Percentiles rank a stretch among this genome's conserved stretches.
Conservation (phyloP, 2,888 invertebrate species). For the Myathropa florea region DNA sequence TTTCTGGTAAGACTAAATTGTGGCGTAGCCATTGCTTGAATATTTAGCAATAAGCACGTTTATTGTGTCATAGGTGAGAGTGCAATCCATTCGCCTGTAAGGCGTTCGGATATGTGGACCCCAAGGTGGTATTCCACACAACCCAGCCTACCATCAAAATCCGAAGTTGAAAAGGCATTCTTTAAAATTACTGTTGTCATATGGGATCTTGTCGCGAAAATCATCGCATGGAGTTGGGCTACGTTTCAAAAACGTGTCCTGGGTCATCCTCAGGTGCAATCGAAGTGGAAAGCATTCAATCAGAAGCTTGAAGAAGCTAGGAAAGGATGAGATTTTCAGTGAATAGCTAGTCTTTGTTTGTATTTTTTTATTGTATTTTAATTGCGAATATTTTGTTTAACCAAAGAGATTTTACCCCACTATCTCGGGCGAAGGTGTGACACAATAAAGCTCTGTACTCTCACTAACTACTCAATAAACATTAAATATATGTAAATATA, state of each 20-base stretch:
- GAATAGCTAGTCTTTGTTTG: neutral
- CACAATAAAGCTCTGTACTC: no score
- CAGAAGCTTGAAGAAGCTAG: constrained; percentile 76
- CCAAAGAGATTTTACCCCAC: neutral
- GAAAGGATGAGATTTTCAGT: constrained; percentile 69
- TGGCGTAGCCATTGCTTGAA: neutral
- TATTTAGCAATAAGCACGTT: neutral
- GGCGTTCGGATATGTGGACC: neutral
- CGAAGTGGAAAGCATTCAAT: constrained; percentile 75
- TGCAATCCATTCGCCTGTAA: neutral
- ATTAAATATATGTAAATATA: neutral
- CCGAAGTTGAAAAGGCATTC: constrained; percentile 75
- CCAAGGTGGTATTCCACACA: constrained; percentile 30
- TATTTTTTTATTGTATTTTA: neutral
- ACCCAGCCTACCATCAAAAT: constrained; percentile 74
- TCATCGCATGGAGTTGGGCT: constrained; percentile 31
- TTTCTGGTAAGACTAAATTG: neutral
- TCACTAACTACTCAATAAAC: no score
- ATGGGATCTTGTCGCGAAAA: constrained; percentile 73
- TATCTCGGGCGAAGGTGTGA: neutral
- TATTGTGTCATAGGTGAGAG: neutral
- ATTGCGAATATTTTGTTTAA: neutral
- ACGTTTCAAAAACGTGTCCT: constrained; percentile 67
- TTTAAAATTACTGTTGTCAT: constrained; percentile 76
- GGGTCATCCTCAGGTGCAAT: constrained; percentile 72